Evolutionary conservation across 2,113 vertebrate genomes (phyloP), one percentile per base, ranked within the genome.

Genomic region (Laticauda laticaudata): DNA sequence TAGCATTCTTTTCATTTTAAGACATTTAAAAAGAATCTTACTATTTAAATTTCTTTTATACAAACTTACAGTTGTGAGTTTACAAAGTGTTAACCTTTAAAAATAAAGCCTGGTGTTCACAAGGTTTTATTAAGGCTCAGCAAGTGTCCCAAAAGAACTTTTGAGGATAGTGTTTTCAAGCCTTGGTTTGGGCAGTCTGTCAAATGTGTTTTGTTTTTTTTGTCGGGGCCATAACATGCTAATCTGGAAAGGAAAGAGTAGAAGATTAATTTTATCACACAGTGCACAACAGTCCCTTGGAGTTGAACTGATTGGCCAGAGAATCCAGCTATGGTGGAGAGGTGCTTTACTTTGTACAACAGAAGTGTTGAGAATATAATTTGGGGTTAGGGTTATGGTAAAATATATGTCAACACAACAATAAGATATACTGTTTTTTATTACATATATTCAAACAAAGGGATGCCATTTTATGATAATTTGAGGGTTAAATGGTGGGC

Each of bases 401-500:
- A 89, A 43, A 45, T 6, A 15, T 57, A 10, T 95, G 23, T 3
- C 57, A 86, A 51, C 75, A 29, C 69, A 1, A 55, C 10, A 45
- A 43, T 87, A 11, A 81, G 7, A 90, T 54, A 91, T 18, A 3
- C n/a, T 56, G 61, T 1, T 48, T 91, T 92, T 94, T 85, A 53
- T 23, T 56, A 69, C 69, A 3, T 2, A 1, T 8, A 54, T 94
- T 94, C 69, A 18, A 39, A 95, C 51, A 51, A 59, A 59, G 93
- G 92, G 45, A 24, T 81, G 6, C 61, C 94, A 75, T 39, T 96
- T 95, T 90, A 89, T 34, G 53, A 20, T 53, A 92, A 87, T 94
- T 93, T 95, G 91, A 92, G 96, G 95, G 89, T 95, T 91, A 94
- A 92, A 91, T 93, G 3, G 0, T 90, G 43, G 34, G 4, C 26